Evolutionary conservation across 2,797 vertebrate species (phyloP), one percentile per base, ranked within the genome.

Genomic region (Pygocentrus nattereri): DNA sequence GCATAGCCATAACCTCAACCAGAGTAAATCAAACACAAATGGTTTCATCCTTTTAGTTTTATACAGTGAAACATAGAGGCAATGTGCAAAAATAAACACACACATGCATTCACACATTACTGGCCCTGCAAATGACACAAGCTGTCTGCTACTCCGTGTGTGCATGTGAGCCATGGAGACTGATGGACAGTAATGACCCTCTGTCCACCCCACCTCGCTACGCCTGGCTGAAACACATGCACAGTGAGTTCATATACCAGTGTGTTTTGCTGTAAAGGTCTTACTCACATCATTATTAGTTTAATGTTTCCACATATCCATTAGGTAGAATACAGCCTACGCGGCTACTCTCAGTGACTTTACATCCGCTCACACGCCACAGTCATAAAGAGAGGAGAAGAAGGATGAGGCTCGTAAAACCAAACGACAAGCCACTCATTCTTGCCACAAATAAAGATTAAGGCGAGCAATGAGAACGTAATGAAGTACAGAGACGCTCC

Each of bases 131-230:
- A 69, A 69, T 47, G 31, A 41, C 59, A 15, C 8, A 8, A 44
- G 41, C 41, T 44, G 8, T 56, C 27, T 58, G 19, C 30, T 23
- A 34, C 27, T 54, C 8, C 73, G 1, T 30, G 69, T 52, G 47
- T 71, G 44, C 18, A 30, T 21, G 49, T 21, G 47, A 18, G 23
- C 7, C 31, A 41, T 38, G 19, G n/a, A n/a, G 67, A 23, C 41
- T 47, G 67, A 49, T 69, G 38, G 16, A 47, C 38, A 68, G 65
- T 68, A 44, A 68, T 68, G 65, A 44, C 38, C 31, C 71, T 73
- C 70, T 73, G 16, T 72, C 49, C 23, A 49, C 30, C 18, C 41
- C 74, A 65, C 23, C 70, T 31, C 30, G 10, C n/a, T 31, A 74
- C n/a, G 15, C 49, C 25, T 25, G 68, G 18, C 25, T 72, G 49